phyloP scores from a whole-genome alignment of 2,797 vertebrate genomes.

The Bradypodion pumilum region DNA sequence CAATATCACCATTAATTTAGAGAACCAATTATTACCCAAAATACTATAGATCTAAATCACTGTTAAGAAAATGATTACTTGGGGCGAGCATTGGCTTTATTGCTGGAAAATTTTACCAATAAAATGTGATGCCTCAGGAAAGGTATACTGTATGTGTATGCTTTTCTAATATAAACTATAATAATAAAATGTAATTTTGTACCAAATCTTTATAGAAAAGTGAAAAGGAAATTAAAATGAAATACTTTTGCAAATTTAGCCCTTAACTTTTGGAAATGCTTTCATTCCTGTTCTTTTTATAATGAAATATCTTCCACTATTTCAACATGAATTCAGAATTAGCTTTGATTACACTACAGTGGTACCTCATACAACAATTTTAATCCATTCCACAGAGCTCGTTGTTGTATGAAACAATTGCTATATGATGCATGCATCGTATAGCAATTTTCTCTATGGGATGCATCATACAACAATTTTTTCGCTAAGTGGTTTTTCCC shows the following conservation, averaged over 20 bases:
- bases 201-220: neutral
- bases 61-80: neutral
- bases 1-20: rapidly evolving
- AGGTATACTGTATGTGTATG: neutral
- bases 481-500: no score
- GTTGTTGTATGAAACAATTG: no score
- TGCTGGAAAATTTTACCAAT: neutral
- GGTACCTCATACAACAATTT: no score
- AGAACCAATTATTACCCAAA: neutral
- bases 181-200: neutral
- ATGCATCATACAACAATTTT: no score
- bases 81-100: neutral
- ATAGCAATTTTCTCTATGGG: no score
- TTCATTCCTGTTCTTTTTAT: neutral
- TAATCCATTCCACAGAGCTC: no score
- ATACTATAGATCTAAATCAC: neutral
- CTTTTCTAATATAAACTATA: neutral
- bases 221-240: neutral
- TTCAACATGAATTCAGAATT: conserved; percentile 20
- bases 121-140: neutral
- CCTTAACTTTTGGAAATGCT: no score
- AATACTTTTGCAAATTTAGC: neutral
- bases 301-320: neutral
- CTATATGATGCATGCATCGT: no score
- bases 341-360: rapidly evolving